Evolutionary conservation across 2,113 vertebrate species (phyloP), one percentile per base, ranked within the genome.

Genomic region (Ardeotis arabs): DNA sequence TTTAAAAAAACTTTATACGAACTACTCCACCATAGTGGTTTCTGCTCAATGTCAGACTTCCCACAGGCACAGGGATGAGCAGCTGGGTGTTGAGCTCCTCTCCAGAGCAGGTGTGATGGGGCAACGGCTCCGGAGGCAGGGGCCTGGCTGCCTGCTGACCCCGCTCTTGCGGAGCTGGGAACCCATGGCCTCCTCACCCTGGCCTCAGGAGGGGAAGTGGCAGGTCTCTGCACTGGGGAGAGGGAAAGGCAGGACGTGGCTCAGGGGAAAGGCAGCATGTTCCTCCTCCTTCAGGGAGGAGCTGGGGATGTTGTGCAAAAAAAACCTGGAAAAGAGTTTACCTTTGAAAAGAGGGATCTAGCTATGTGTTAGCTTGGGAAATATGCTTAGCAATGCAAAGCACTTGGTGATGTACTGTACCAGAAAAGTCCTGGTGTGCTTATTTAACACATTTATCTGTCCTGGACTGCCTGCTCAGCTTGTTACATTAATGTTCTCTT

Each of bases 131-230:
- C 5, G 4, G 28, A 8, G 53, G 4, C 63, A 63, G 59, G 3
- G 24, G 2, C 28, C 35, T 33, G 6, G 16, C 41, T 79, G 45
- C 12, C 41, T 53, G 23, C 35, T 50, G 41, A 52, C 4, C 47
- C 12, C 0, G 1, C 10, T 77, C 29, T 45, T 66, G 29, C 0
- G 0, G 56, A 73, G n/a, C 25, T 0, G 0, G 35, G 35, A 60
- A 19, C 41, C 64, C 58, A 25, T 8, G 10, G 14, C 33, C 17
- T 86, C 39, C 27, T 87, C 25, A 47, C 10, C 14, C 27, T 33
- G 45, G 31, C 35, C 35, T 60, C 12, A 14, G 63, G 39, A 80
- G 67, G 18, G 6, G 29, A 52, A 1, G 1, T 39, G 24, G 14
- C 31, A 47, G 29, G 6, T 60, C 15, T 77, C 73, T 47, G 23